These are phyloP conservation scores for Acronicta leporina DNA, from an alignment of 2,888 invertebrate genomes.

Conservation along the genomic window DNA sequence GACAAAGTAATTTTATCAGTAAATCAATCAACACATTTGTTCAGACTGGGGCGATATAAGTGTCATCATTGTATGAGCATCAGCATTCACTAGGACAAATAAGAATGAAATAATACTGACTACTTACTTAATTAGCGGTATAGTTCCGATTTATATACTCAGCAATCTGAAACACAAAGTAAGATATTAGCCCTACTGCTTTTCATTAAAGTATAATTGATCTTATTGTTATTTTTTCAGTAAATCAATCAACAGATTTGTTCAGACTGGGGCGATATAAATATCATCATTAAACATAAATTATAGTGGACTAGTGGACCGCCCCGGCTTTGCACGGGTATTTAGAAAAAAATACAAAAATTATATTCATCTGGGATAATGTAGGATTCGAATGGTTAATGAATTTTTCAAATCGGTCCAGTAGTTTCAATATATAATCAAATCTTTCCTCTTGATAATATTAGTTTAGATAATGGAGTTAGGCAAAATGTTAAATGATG, in stretches of 20 bases:
- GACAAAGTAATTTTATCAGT: conserved; percentile 46
- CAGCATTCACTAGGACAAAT: not conserved
- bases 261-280: conserved; percentile 80
- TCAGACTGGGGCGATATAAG: conserved; percentile 76
- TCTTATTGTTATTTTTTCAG: conserved; percentile 37
- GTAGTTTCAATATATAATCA: no score
- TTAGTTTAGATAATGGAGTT: no score
- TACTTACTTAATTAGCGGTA: not conserved
- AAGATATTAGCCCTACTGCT: not conserved
- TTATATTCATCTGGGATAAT: no score
- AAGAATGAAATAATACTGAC: not conserved
- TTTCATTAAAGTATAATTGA: conserved; percentile 3
- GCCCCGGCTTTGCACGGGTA: no score
- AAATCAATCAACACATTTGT: conserved; percentile 69
- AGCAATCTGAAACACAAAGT: not conserved
- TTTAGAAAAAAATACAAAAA: no score
- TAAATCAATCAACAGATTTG: conserved; percentile 69
- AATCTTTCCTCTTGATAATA: conserved; percentile 34
- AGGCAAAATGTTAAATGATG: no score
- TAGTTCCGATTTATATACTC: not conserved
- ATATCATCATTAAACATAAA: conserved; percentile 65
- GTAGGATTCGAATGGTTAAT: no score
- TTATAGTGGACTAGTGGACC: no score
- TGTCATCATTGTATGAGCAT: conserved; percentile 58
- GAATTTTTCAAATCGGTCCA: no score